Base-by-base conservation (phyloP, 2,888 invertebrate species). In the Palloptera scutellata region DNA sequence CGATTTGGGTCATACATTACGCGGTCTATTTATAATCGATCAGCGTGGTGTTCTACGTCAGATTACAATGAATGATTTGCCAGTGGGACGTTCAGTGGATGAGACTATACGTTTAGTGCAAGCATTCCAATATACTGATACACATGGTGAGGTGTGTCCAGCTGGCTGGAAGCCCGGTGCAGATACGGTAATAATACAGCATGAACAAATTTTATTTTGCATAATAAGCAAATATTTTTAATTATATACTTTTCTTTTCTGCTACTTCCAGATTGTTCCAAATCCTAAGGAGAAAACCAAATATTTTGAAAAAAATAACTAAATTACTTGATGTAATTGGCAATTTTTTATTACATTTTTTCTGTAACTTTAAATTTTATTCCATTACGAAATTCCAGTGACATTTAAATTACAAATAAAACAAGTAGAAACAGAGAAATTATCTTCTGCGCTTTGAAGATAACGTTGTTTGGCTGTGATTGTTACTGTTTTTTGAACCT, bases 11-110 rank as follows among this genome's bases (percentile, higher is more conserved):
- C 96, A 97, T 81, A 93, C 96, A 30, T 86, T 84, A 40, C 81
- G 97, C 83, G 97, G 96, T 5, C 86, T 97, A 63, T 97, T 97
- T 80, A 97, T 97, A 66, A 95, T 97, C 81, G 97, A 97, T 86
- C 91, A 92, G 41, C 93, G 91, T 81, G 96, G 96, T 48, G 87
- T 92, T 66, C 86, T 97, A 52, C 87, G 97, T 62, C 97, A 97
- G 86, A 96, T 97, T 51, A 97, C 97, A 3, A 96, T 97, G 95
- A 97, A 97, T 85, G 97, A 97, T 87, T 88, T 97, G 72, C 97
- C 97, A 0, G 95, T 96, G 11, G 95, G 95, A 1, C 88, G 97
- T 67, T 95, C 94, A 67, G 97, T 97, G 2, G 97, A 97, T 86
- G 97, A 97, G 87, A 97, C 97, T 1, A 85, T 97, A 61, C 88